Evolutionary conservation across 2,113 vertebrate species (phyloP).

Genomic region (Indicator maculatus): DNA sequence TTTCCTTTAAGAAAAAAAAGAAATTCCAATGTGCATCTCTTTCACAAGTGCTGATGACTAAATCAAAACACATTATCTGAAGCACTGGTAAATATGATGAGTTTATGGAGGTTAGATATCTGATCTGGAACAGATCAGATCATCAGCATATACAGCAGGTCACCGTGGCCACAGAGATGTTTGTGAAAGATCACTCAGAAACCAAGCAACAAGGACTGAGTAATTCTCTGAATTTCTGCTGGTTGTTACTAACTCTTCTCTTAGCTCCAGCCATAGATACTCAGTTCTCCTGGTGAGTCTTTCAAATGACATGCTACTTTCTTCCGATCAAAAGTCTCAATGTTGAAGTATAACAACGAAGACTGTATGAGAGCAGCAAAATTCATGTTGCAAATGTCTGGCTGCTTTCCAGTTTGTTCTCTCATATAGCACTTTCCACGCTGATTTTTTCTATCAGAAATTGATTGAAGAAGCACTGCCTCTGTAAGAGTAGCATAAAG

Average conservation of each 20-base stretch:
- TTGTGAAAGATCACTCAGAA: background rate
- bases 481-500: fast-evolving
- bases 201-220: background rate
- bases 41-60: background rate
- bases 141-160: background rate
- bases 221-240: background rate
- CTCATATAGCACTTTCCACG: background rate
- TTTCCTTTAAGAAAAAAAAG: background rate
- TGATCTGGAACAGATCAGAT: background rate
- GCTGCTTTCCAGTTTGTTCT: constrained; percentile 30
- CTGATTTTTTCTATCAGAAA: background rate
- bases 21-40: background rate
- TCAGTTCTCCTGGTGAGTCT: background rate
- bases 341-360: constrained; percentile 9
- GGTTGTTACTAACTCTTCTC: background rate
- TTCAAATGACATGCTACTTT: background rate
- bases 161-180: background rate
- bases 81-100: background rate
- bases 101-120: background rate
- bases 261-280: background rate
- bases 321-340: constrained; percentile 1
- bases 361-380: background rate
- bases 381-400: constrained; percentile 2
- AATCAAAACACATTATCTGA: background rate
- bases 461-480: background rate